Evolutionary conservation across 2,797 vertebrate species (phyloP), one percentile per base, ranked within the genome.

Genomic region (Rachycentron canadum): DNA sequence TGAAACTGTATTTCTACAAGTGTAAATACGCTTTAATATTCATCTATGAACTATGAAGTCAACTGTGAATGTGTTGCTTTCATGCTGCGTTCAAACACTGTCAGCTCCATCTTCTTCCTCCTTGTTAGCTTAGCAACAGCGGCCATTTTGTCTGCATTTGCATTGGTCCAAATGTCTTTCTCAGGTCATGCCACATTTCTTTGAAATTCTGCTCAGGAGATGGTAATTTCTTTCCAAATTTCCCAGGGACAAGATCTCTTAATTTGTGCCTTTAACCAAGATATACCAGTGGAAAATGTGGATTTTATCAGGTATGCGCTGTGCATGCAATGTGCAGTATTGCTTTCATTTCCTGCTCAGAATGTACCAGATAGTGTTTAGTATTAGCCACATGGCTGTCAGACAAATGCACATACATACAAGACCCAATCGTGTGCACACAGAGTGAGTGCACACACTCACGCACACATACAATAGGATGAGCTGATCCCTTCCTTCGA

Each of bases 101-200:
- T 77, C 72, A 82, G 78, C 90, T 91, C 86, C 86, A 92, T 91
- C 90, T 90, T 93, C 85, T 81, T 85, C 85, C 76, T 89, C 49
- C 64, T 64, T 68, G 83, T 81, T 87, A 89, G 91, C 90, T 92
- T 93, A 91, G 91, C 92, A 92, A 88, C 88, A 93, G 93, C 90
- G 85, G 94, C 94, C 94, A 95, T 96, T 95, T 96, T 95, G 93
- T 95, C 88, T 90, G 78, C 71, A 78, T 89, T 91, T 86, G 63
- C 70, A 70, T 86, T 86, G 78, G 83, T 83, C 60, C 58, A 71
- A 72, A 80, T 49, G 28, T 86, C 57, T 82, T 14, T 77, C 67
- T 82, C 28, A 10, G 88, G 77, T 88, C 69, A 77, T 38, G 66
- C 73, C 47, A 49, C 21, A 40, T 82, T 78, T 78, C 38, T 69